phyloP scores from a whole-genome alignment of 1,140 invertebrate species.

The Drosophila sp. region DNA sequence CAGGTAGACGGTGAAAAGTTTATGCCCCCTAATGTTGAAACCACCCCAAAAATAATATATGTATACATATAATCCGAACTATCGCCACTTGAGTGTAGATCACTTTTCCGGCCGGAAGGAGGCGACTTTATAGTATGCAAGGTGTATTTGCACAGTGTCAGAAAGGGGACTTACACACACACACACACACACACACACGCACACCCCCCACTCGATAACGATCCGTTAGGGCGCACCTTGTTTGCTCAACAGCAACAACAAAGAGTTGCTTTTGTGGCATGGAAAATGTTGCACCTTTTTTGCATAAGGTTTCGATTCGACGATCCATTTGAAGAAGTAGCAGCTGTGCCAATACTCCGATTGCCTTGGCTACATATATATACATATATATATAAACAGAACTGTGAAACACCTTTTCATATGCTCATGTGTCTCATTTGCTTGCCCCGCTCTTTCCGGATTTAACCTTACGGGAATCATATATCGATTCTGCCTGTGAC shows the following conservation, averaged over 20 bases:
- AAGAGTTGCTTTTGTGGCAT: constrained; percentile 75
- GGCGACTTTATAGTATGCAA: constrained; percentile 54
- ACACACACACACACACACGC: constrained; percentile 35
- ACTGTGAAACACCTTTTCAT: constrained; percentile 51
- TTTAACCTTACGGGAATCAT: constrained; percentile 42
- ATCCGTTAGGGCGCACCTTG: constrained; percentile 63
- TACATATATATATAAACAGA: background rate
- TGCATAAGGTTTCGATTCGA: constrained; percentile 60
- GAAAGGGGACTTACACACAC: constrained; percentile 52
- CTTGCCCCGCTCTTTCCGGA: constrained; percentile 36
- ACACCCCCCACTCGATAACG: constrained; percentile 38
- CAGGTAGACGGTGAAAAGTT: constrained; percentile 74
- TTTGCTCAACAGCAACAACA: constrained; percentile 66
- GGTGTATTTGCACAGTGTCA: constrained; percentile 77
- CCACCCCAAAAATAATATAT: constrained; percentile 16
- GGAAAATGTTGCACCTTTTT: constrained; percentile 81
- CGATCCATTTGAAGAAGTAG: constrained; percentile 31
- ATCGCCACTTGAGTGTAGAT: constrained; percentile 56
- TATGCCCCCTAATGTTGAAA: constrained; percentile 13
- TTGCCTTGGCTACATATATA: background rate
- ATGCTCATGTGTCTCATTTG: constrained; percentile 29
- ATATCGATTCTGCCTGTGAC: constrained; percentile 25
- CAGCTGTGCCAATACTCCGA: constrained; percentile 72
- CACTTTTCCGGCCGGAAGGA: constrained; percentile 73
- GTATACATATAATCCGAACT: constrained; percentile 6